Conservation (phyloP, 2,888 invertebrate genomes). For the Himalopsyche japonica region DNA sequence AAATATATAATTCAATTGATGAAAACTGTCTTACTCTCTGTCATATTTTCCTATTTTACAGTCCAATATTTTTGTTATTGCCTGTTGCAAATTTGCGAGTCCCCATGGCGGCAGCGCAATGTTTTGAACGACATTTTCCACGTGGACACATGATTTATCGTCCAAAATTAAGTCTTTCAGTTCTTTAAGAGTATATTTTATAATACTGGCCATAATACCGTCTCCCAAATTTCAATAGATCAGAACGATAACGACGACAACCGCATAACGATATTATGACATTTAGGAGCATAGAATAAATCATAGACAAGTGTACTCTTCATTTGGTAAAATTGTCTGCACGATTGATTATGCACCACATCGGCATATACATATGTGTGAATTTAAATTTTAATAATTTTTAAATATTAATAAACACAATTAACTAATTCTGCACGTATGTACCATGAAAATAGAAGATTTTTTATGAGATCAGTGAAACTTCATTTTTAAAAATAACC, state of each 20-base stretch:
- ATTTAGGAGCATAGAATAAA: background rate
- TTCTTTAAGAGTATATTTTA: constrained; percentile 59
- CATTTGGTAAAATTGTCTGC: too few relatives aligned
- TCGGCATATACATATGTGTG: too few relatives aligned
- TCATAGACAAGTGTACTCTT: too few relatives aligned
- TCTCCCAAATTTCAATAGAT: background rate
- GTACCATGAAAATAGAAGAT: too few relatives aligned
- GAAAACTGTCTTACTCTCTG: constrained; percentile 58
- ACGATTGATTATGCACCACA: too few relatives aligned
- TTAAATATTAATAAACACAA: too few relatives aligned
- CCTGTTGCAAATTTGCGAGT: constrained; percentile 61
- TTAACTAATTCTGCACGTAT: too few relatives aligned
- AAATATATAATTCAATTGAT: background rate
- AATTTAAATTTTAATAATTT: too few relatives aligned
- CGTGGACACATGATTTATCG: constrained; percentile 62
- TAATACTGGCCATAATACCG: constrained; percentile 54
- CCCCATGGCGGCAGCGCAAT: constrained; percentile 67
- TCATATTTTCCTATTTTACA: constrained; percentile 65
- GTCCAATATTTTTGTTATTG: constrained; percentile 63
- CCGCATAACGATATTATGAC: background rate
- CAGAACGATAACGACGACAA: background rate
- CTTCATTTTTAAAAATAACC: too few relatives aligned
- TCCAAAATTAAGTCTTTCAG: constrained; percentile 59
- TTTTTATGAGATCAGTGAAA: too few relatives aligned
- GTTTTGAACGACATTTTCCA: constrained; percentile 61